phyloP scores from a whole-genome alignment of 2,888 invertebrate genomes.

The Luperina nickerlii region DNA sequence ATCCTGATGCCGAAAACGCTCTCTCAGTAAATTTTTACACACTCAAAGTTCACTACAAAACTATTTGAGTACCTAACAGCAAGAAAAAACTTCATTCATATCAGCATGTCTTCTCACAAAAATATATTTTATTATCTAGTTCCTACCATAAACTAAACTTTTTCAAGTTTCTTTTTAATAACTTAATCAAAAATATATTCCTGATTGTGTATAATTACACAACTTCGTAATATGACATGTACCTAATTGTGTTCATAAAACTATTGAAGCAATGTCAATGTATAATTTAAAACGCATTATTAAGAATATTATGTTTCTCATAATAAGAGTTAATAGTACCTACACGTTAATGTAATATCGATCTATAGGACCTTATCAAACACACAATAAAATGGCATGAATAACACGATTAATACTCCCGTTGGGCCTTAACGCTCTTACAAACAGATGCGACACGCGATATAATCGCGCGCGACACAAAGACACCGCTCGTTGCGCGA shows the following conservation, averaged over 20 bases:
- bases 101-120: slow-evolving; percentile 6
- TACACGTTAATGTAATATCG: no score
- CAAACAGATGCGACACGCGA: no score
- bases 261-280: slow-evolving; percentile 6
- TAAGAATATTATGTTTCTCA: background rate
- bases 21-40: no score
- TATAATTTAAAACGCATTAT: background rate
- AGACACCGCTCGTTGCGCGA: no score
- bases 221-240: slow-evolving; percentile 11
- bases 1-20: no score
- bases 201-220: slow-evolving; percentile 24
- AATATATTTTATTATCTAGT: background rate
- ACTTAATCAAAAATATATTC: slow-evolving; percentile 1
- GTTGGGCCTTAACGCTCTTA: no score
- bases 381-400: no score
- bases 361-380: no score
- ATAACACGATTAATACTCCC: no score
- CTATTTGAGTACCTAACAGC: background rate
- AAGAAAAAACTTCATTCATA: background rate
- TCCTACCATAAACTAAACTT: background rate
- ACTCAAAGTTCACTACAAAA: background rate
- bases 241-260: slow-evolving; percentile 21
- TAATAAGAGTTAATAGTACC: no score
- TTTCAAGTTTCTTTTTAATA: background rate
- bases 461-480: no score